Percentiles rank a stretch among this genome's conserved stretches.
phyloP scores from a whole-genome alignment of 1,140 invertebrate species.

The Neotoxoptera formosana region DNA sequence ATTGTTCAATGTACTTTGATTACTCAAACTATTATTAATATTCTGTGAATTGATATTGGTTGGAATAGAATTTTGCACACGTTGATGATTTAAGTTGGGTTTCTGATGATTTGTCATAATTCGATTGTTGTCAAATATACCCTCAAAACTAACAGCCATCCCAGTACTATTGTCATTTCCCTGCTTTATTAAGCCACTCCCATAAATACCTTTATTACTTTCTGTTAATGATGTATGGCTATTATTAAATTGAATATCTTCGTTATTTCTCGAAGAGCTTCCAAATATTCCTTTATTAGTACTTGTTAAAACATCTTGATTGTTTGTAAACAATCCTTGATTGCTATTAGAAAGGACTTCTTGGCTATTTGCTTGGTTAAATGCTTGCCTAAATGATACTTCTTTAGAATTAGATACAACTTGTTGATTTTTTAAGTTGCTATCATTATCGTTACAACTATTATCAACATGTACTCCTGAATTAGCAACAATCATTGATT shows the following conservation, averaged over 20 bases:
- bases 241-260: slow-evolving; percentile 36
- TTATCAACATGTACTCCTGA: slow-evolving; percentile 10
- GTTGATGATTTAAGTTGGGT: slow-evolving; percentile 54
- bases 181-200: slow-evolving; percentile 20
- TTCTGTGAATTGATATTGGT: slow-evolving; percentile 15
- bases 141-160: slow-evolving; percentile 36
- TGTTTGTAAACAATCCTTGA: slow-evolving; percentile 50
- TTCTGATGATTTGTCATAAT: slow-evolving; percentile 29
- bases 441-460: slow-evolving; percentile 36
- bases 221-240: slow-evolving; percentile 30
- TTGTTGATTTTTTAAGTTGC: slow-evolving; percentile 32
- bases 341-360: slow-evolving; percentile 45
- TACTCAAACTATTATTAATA: slow-evolving; percentile 40
- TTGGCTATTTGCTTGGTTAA: slow-evolving; percentile 53
- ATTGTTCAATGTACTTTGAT: slow-evolving; percentile 16
- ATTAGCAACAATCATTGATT: not conserved
- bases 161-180: not conserved
- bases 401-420: slow-evolving; percentile 23
- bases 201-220: slow-evolving; percentile 43
- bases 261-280: slow-evolving; percentile 24
- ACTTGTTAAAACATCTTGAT: slow-evolving; percentile 41
- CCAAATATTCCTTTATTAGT: slow-evolving; percentile 45
- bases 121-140: slow-evolving; percentile 50
- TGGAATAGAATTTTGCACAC: slow-evolving; percentile 1
- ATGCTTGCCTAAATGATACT: slow-evolving; percentile 51